phyloP scores from a whole-genome alignment of 2,888 invertebrate species.

The Aleiodes leptofemur region DNA sequence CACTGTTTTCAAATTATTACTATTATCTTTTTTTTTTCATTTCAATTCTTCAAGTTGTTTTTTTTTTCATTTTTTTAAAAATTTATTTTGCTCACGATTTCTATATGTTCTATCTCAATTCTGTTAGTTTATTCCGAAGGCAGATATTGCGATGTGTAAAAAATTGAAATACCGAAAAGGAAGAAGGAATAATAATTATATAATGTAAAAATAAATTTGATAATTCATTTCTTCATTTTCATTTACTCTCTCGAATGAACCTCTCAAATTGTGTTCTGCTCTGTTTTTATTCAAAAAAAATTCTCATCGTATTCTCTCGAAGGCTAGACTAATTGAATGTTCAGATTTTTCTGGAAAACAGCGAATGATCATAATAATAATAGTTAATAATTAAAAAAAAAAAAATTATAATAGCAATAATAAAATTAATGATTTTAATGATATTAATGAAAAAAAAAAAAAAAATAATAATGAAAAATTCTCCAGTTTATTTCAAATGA shows the following conservation, averaged over 20 bases:
- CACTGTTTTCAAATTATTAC: constrained; percentile 13
- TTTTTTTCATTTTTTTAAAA: constrained; percentile 58
- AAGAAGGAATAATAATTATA: constrained; percentile 17
- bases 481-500: constrained; percentile 68
- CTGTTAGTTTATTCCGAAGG: no score
- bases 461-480: not conserved
- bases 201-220: constrained; percentile 1
- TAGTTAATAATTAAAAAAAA: no score
- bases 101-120: no score
- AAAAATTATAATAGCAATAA: no score
- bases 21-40: constrained; percentile 15
- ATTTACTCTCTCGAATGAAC: no score
- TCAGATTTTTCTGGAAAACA: no score
- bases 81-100: not conserved
- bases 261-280: not conserved
- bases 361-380: no score
- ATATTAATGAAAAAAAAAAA: not conserved
- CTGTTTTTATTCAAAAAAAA: no score
- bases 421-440: not conserved
- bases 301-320: no score
- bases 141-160: not conserved
- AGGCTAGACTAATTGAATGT: no score
- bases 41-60: constrained; percentile 43
- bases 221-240: not conserved
- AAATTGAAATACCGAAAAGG: not conserved